Conservation (phyloP, 2,888 invertebrate genomes). For the Metellina segmentata region DNA sequence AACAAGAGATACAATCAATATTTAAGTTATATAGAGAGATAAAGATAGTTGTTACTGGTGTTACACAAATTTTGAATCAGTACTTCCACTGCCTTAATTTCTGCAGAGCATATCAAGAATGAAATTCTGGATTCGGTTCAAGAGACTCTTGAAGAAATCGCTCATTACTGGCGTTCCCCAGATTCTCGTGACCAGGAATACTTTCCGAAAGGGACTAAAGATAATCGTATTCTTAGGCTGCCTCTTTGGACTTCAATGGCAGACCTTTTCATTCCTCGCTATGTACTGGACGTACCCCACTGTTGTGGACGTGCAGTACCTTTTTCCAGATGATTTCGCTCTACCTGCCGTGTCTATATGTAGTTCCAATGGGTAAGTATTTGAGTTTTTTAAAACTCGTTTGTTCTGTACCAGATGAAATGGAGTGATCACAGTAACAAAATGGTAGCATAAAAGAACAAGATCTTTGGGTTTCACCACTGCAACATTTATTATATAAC, state of each 20-base stretch:
- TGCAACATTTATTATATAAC: too few species aligned
- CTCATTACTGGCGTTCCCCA: slow-evolving; percentile 71
- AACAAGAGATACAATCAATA: too few species aligned
- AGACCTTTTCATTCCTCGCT: slow-evolving; percentile 40
- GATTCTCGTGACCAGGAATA: slow-evolving; percentile 55
- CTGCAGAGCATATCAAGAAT: neutral
- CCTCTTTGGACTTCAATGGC: slow-evolving; percentile 61
- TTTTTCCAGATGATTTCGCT: slow-evolving; percentile 49
- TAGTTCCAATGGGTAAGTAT: slow-evolving; percentile 65
- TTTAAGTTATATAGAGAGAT: too few species aligned
- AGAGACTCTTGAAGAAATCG: slow-evolving; percentile 53
- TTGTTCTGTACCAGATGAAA: too few species aligned
- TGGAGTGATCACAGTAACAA: too few species aligned
- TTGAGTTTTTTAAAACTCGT: neutral
- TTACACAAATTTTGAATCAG: too few species aligned
- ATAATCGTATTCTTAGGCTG: slow-evolving; percentile 42
- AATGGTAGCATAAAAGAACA: too few species aligned
- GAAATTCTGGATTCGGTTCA: slow-evolving; percentile 50
- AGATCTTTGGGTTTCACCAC: too few species aligned
- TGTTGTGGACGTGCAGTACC: slow-evolving; percentile 61
- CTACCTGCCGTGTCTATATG: slow-evolving; percentile 68
- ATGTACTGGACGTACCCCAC: slow-evolving; percentile 73
- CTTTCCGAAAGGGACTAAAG: slow-evolving; percentile 45
- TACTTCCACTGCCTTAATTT: too few species aligned
- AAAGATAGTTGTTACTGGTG: too few species aligned